These are phyloP conservation scores for Formica aserva DNA, from an alignment of 2,888 invertebrate species.

Conservation along the genomic window DNA sequence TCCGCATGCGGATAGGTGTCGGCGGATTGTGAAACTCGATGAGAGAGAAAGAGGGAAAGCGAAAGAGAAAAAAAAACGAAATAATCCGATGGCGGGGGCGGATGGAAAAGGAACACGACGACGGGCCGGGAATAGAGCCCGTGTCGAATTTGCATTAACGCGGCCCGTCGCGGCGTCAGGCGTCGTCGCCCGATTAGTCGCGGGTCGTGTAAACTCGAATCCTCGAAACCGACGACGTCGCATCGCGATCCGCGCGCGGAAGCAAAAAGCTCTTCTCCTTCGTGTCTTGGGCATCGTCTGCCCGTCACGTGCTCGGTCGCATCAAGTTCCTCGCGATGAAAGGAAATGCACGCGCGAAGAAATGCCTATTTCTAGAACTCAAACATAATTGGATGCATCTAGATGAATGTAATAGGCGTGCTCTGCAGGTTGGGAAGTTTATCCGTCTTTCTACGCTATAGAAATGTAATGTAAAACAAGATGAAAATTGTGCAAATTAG, in stretches of 20 bases:
- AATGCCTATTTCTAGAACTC: conserved; percentile 15
- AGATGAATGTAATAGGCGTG: neutral
- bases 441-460: neutral
- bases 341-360: neutral
- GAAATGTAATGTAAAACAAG: neutral
- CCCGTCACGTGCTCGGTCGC: conserved; percentile 15
- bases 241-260: conserved; percentile 41
- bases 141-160: conserved; percentile 81
- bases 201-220: conserved; percentile 72
- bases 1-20: conserved; percentile 24
- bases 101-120: conserved; percentile 59
- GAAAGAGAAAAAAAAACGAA: conserved; percentile 5
- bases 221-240: conserved; percentile 60
- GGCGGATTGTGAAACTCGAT: conserved; percentile 41
- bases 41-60: neutral
- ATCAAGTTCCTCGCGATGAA: conserved; percentile 1
- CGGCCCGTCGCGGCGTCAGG: conserved; percentile 80
- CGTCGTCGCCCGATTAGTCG: conserved; percentile 83
- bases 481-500: too few relatives aligned
- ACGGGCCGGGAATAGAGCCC: conserved; percentile 80
- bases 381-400: neutral
- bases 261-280: conserved; percentile 31
- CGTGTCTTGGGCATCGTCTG: conserved; percentile 23
- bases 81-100: conserved; percentile 38
- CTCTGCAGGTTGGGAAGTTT: neutral